phyloP scores from a whole-genome alignment of 2,113 vertebrate genomes.

The Phalacrocorax aristotelis region DNA sequence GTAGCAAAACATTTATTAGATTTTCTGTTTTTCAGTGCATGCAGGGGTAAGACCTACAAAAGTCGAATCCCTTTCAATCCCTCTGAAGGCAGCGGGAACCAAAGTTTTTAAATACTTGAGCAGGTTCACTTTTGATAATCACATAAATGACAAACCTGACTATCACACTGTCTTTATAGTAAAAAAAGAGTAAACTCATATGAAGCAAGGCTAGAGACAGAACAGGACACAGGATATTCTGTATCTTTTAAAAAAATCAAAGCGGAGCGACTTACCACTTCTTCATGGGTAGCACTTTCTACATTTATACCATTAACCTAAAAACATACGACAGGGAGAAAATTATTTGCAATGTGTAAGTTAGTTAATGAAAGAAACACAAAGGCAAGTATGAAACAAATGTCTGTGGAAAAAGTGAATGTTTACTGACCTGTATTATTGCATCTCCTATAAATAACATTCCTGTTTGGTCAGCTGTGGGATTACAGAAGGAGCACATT shows the following conservation, averaged over 20 bases:
- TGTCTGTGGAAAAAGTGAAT: background rate
- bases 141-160: background rate
- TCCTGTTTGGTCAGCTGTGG: conserved; percentile 89
- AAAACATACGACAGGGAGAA: conserved; percentile 22
- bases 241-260: background rate
- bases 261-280: conserved; percentile 87
- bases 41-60: background rate
- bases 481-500: conserved; percentile 70
- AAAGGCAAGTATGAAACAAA: background rate
- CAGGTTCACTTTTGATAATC: background rate
- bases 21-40: background rate
- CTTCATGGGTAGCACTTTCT: conserved; percentile 88
- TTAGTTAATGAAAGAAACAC: background rate
- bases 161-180: background rate
- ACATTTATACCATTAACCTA: conserved; percentile 96
- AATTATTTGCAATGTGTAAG: background rate
- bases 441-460: conserved; percentile 93
- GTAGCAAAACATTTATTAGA: background rate
- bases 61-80: background rate
- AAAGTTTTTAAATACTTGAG: background rate
- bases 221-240: background rate
- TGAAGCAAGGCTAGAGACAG: background rate
- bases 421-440: conserved; percentile 87
- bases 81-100: background rate
- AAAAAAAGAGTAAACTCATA: background rate